A percentile compares a stretch with the other conserved stretches of the same genome.
phyloP scores from a whole-genome alignment of 2,888 invertebrate genomes.

The Toxonevra muliebris region DNA sequence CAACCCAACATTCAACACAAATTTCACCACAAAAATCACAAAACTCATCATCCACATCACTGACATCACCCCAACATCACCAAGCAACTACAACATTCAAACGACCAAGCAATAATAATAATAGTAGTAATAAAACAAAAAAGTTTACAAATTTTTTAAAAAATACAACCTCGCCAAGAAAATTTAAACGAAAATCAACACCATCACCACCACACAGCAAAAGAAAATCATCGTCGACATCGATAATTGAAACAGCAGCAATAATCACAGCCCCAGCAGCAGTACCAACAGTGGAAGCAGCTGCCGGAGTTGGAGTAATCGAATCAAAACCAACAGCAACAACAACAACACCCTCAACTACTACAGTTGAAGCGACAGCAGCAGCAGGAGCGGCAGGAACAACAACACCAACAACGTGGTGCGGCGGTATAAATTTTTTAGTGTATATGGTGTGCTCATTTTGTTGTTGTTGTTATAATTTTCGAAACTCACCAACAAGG shows the following conservation, averaged over 20 bases:
- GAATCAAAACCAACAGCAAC: too few species aligned
- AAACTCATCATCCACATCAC: conserved; percentile 33
- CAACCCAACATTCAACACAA: conserved; percentile 32
- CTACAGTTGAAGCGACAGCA: conserved; percentile 24
- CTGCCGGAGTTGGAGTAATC: too few species aligned
- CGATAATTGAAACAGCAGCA: conserved; percentile 2
- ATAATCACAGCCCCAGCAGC: too few species aligned
- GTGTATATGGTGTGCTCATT: conserved; percentile 63
- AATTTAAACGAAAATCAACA: conserved; percentile 6
- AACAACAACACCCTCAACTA: not conserved
- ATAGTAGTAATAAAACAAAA: too few species aligned
- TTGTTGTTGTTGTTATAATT: conserved; percentile 61
- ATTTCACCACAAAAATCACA: conserved; percentile 27
- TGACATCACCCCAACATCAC: not conserved
- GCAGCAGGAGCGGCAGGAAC: conserved; percentile 32
- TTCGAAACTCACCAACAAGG: conserved; percentile 59
- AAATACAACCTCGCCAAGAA: not conserved
- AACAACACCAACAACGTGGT: conserved; percentile 50
- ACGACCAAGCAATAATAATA: too few species aligned
- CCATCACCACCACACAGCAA: not conserved
- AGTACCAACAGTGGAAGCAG: not conserved
- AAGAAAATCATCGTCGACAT: not conserved
- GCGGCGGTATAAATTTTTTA: conserved; percentile 58
- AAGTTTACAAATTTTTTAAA: too few species aligned
- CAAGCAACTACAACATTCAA: too few species aligned